Conservation (phyloP, 2,113 vertebrate genomes). For the Propithecus coquereli region DNA sequence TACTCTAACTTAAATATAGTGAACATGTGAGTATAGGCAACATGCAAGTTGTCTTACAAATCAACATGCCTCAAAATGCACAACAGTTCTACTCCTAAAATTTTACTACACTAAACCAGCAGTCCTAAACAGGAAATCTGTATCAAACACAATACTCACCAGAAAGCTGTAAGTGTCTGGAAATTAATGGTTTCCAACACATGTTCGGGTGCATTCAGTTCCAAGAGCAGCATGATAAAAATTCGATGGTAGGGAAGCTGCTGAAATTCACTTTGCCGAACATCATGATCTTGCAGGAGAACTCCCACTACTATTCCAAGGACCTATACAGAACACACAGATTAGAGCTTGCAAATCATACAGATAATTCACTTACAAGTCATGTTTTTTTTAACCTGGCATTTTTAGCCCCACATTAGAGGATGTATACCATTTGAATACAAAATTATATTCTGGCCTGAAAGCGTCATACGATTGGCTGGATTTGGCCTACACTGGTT, state of each 20-base stretch:
- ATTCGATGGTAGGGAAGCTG: conserved; percentile 98
- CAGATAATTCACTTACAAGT: not conserved
- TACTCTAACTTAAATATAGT: conserved; percentile 53
- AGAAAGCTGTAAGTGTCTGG: conserved; percentile 99
- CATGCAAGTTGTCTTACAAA: not conserved
- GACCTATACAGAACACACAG: conserved; percentile 82
- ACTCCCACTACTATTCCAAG: conserved; percentile 98
- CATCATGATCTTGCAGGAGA: conserved; percentile 97
- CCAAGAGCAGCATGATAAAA: conserved; percentile 98
- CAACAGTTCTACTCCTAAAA: not conserved
- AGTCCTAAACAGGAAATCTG: not conserved
- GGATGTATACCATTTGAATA: not conserved
- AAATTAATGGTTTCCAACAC: conserved; percentile 99
- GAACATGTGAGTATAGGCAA: not conserved
- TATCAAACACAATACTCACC: conserved; percentile 81
- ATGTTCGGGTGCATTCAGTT: conserved; percentile 98
- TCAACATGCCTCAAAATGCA: not conserved
- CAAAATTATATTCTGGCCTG: not conserved
- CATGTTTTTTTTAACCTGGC: not conserved
- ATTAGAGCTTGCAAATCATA: not conserved
- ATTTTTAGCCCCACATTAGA: not conserved
- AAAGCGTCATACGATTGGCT: not conserved
- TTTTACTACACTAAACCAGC: not conserved
- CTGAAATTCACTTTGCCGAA: conserved; percentile 98
- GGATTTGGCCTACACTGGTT: not conserved